Percentiles rank a stretch among this genome's conserved stretches.
phyloP scores from a whole-genome alignment of 2,797 vertebrate genomes.

The Decapterus maruadsi region DNA sequence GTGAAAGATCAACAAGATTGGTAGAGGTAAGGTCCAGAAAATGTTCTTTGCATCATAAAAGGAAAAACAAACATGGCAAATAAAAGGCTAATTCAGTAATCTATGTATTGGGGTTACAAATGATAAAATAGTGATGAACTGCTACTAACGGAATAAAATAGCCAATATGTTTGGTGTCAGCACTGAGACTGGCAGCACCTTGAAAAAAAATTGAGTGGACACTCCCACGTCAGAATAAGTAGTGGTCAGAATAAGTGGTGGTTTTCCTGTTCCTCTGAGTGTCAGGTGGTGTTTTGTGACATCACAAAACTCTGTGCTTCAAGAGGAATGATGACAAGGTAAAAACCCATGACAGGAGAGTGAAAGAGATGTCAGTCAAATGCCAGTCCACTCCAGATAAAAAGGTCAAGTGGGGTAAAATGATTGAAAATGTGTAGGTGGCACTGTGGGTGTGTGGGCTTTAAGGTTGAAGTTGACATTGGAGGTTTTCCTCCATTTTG shows the following conservation, averaged over 20 bases:
- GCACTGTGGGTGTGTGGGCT: not conserved
- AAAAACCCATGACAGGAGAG: not conserved
- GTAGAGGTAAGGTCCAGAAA: not conserved
- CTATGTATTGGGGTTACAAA: no score
- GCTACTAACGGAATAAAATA: not conserved
- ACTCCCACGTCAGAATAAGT: not conserved
- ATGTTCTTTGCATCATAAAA: not conserved
- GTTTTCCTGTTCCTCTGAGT: not conserved
- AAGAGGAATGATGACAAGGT: not conserved
- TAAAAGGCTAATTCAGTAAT: not conserved
- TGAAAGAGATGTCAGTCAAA: not conserved
- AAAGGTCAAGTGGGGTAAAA: conserved; percentile 1
- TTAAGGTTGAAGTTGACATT: not conserved
- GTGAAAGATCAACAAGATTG: not conserved
- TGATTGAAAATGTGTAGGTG: not conserved
- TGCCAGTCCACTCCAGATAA: not conserved
- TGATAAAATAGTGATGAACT: not conserved
- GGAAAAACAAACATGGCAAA: not conserved
- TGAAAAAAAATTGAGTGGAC: not conserved
- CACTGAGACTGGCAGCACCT: no score
- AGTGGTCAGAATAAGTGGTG: not conserved
- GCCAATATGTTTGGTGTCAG: no score
- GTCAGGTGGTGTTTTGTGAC: not conserved
- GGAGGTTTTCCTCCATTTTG: not conserved
- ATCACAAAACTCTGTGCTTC: not conserved